Conservation (phyloP, 2,113 vertebrate species). For the Pachyramphus minor region DNA sequence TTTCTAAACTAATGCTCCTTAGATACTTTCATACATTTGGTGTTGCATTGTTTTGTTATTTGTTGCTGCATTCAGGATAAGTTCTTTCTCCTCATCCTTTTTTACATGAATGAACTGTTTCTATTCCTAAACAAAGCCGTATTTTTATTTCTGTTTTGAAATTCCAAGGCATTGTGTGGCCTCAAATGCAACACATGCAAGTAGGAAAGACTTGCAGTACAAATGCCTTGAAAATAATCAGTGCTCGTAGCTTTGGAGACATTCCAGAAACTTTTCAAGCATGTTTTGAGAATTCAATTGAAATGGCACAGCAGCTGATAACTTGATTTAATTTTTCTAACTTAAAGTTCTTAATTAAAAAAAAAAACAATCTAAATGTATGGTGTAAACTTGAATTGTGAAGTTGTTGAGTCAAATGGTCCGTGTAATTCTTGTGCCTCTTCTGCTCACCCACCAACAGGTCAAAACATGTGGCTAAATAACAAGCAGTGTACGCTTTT, state of each 20-base stretch:
- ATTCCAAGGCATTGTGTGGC: background rate
- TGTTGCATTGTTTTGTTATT: background rate
- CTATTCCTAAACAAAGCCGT: background rate
- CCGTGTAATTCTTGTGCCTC: background rate
- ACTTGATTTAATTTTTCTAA: background rate
- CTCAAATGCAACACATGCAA: background rate
- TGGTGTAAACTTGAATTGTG: background rate
- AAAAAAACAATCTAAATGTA: background rate
- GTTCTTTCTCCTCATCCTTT: background rate
- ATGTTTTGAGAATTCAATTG: background rate
- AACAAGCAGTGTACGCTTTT: background rate
- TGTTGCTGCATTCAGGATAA: background rate
- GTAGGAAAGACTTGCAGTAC: background rate
- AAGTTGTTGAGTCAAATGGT: background rate
- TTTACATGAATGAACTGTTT: background rate
- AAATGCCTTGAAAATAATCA: background rate
- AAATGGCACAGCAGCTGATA: background rate
- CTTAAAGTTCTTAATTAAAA: background rate
- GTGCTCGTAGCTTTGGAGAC: background rate
- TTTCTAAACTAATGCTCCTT: background rate
- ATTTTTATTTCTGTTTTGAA: background rate
- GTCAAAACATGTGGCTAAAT: background rate
- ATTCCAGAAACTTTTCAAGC: background rate
- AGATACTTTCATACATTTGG: background rate
- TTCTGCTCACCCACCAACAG: background rate